phyloP scores from a whole-genome alignment of 2,113 vertebrate genomes.

The Antennarius striatus region DNA sequence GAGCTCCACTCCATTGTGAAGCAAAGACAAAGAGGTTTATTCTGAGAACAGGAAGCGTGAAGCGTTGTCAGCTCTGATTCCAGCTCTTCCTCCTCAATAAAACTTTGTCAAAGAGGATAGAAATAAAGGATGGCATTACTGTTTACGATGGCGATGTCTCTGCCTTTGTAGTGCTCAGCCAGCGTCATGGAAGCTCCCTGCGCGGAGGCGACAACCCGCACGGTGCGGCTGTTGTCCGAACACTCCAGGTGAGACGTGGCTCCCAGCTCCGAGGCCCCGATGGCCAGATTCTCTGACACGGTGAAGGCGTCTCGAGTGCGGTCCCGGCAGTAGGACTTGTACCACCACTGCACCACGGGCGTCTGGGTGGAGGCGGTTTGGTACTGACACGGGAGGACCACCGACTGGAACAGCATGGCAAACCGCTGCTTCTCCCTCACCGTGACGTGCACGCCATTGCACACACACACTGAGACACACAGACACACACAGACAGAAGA shows the following conservation, averaged over 20 bases:
- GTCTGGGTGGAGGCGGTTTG: conserved; percentile 87
- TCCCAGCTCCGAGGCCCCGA: conserved; percentile 80
- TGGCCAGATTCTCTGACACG: conserved; percentile 67
- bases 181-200: conserved; percentile 89
- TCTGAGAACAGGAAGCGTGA: conserved; percentile 71
- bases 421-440: conserved; percentile 88
- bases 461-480: conserved; percentile 76
- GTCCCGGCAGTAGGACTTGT: conserved; percentile 97
- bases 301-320: conserved; percentile 88
- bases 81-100: background rate
- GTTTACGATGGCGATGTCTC: conserved; percentile 92
- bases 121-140: conserved; percentile 74
- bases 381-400: conserved; percentile 92
- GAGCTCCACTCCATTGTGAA: conserved; percentile 58
- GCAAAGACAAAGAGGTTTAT: conserved; percentile 67
- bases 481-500: conserved; percentile 6
- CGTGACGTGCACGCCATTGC: conserved; percentile 84
- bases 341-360: conserved; percentile 95
- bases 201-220: conserved; percentile 90
- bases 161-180: conserved; percentile 93
- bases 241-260: conserved; percentile 90
- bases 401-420: conserved; percentile 95
- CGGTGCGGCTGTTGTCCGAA: conserved; percentile 90
- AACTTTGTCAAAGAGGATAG: background rate
- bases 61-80: conserved; percentile 52